These are phyloP conservation scores for Macaca nemestrina DNA, from an alignment of 2,113 vertebrate species.

Conservation along the genomic window DNA sequence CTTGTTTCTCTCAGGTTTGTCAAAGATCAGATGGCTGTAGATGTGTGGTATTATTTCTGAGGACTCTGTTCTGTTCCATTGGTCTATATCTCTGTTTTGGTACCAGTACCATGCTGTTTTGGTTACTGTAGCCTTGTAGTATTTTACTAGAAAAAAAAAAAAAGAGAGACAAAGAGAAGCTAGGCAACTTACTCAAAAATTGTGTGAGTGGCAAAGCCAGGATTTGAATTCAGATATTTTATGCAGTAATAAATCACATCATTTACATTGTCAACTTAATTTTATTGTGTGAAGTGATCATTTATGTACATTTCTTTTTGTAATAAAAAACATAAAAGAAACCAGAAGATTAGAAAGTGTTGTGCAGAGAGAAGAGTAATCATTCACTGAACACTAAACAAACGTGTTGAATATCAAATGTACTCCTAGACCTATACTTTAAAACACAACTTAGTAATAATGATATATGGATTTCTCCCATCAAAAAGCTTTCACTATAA, in stretches of 20 bases:
- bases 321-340: not conserved
- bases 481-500: not conserved
- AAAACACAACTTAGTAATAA: not conserved
- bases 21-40: no score
- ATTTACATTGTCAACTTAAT: not conserved
- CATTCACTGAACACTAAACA: not conserved
- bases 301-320: not conserved
- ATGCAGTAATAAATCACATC: not conserved
- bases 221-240: not conserved
- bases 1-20: no score
- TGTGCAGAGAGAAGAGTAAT: not conserved
- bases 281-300: constrained; percentile 12
- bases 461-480: not conserved
- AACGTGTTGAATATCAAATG: not conserved
- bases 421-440: not conserved
- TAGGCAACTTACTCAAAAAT: not conserved
- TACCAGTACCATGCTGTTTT: no score
- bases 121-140: no score
- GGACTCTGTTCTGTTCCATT: no score
- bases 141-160: no score
- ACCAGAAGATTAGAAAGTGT: not conserved
- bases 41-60: no score
- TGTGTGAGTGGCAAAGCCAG: not conserved
- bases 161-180: not conserved
- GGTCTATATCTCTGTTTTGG: no score